Evolutionary conservation across 2,797 vertebrate species (phyloP), one percentile per base, ranked within the genome.

Genomic region (Hapalemur alaotrensis): DNA sequence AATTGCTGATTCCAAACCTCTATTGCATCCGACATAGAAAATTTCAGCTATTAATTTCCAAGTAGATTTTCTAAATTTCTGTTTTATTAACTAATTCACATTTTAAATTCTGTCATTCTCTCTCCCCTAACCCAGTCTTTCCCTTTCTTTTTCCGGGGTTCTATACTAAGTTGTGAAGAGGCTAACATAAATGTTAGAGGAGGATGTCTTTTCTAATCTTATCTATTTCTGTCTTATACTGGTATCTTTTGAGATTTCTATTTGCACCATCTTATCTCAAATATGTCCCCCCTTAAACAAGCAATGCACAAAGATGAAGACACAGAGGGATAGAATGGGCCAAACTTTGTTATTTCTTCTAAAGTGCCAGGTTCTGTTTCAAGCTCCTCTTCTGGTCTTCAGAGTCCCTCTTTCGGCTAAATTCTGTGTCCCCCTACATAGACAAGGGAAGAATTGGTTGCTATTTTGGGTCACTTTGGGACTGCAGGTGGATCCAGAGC

Each of bases 391-490:
- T 48, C 32, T 41, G 38, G 20, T 38, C 43, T 7, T 2, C 8
- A 41, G 72, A 10, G 2, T 67, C 15, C 17, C 38, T 78, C 9
- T 59, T 25, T 50, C 11, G 50, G 46, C 13, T 35, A 7, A 30
- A 32, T 65, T 59, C 46, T 54, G 8, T 10, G 10, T 1, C 9
- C 7, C 30, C 38, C 32, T 41, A 7, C 23, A 0, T 0, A 22
- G 2, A 30, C 17, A 43, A 30, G 15, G 38, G 35, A 35, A 35
- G 12, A 89, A 30, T 28, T 63, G 10, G 10, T 25, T 69, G 35
- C 23, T 52, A 2, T 52, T 75, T 59, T 84, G 13, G 43, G 22
- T 35, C 20, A 5, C 23, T 72, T 30, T 20, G 7, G 75, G 72
- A 38, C 38, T 63, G 22, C 25, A 57, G 13, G n/a, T 22, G 35